phyloP scores from a whole-genome alignment of 2,888 invertebrate species.

The Parascotia fuliginaria region DNA sequence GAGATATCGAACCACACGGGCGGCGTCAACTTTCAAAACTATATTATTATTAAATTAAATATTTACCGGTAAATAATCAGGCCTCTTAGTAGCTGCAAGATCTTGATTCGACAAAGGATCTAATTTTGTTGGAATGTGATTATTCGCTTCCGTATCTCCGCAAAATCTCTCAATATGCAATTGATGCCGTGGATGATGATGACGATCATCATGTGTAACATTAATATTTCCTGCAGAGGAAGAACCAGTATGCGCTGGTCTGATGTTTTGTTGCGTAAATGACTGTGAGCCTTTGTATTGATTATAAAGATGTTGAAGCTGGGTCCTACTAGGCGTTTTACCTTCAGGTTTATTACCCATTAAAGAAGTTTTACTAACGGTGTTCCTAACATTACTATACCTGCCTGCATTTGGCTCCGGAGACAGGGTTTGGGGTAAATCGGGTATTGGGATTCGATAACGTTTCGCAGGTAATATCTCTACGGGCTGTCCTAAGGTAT shows the following conservation, averaged over 20 bases:
- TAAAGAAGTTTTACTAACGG: slow-evolving; percentile 73
- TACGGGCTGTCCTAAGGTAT: slow-evolving; percentile 76
- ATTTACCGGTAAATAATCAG: background rate
- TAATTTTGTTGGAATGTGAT: slow-evolving; percentile 26
- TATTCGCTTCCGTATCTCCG: slow-evolving; percentile 65
- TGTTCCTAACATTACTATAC: slow-evolving; percentile 66
- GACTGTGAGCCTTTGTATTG: slow-evolving; percentile 77
- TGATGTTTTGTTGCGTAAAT: slow-evolving; percentile 66
- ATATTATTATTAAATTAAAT: too few relatives aligned
- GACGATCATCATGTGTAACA: slow-evolving; percentile 24
- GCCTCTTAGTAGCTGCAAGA: slow-evolving; percentile 29
- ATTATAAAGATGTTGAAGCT: slow-evolving; percentile 73
- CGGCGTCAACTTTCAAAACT: too few relatives aligned
- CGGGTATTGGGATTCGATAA: slow-evolving; percentile 51
- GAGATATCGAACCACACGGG: too few relatives aligned
- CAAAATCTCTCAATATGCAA: slow-evolving; percentile 64
- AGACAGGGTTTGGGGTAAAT: slow-evolving; percentile 61
- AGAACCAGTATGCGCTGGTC: slow-evolving; percentile 46
- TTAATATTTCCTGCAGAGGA: slow-evolving; percentile 65
- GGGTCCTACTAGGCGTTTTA: slow-evolving; percentile 63
- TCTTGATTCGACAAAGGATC: background rate
- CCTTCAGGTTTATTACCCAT: slow-evolving; percentile 57
- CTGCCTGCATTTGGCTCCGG: slow-evolving; percentile 31
- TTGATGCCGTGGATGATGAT: slow-evolving; percentile 26
- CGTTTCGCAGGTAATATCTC: slow-evolving; percentile 60